phyloP scores from a whole-genome alignment of 2,888 invertebrate species.

The Tinea pellionella region DNA sequence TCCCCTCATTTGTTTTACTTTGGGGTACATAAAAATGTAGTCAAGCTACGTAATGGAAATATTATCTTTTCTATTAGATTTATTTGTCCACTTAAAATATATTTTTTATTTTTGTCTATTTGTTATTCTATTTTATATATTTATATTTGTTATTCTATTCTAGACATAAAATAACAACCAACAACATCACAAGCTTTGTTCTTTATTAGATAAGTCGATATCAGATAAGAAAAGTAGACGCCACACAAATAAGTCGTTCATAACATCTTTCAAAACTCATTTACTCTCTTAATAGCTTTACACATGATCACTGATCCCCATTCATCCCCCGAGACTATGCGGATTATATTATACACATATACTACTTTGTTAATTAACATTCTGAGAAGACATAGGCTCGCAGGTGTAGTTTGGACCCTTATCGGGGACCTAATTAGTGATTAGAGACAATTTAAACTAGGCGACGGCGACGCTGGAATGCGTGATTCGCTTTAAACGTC shows the following conservation, averaged over 20 bases:
- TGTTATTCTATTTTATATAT: too few species aligned
- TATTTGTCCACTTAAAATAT: too few species aligned
- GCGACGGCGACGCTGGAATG: conserved; percentile 19
- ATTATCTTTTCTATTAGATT: too few species aligned
- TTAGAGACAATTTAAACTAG: conserved; percentile 19
- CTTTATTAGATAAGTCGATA: background rate
- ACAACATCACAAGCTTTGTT: too few species aligned
- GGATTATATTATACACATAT: conserved; percentile 1
- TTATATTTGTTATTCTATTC: too few species aligned
- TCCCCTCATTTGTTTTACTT: background rate
- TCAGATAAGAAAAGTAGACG: background rate
- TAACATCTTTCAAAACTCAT: background rate
- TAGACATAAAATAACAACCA: too few species aligned
- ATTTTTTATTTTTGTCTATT: too few species aligned
- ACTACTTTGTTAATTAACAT: conserved; percentile 9
- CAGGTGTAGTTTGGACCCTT: conserved; percentile 1
- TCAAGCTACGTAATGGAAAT: background rate
- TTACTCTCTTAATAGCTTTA: background rate
- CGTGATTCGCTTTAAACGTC: conserved; percentile 18
- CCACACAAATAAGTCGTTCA: background rate
- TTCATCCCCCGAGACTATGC: background rate
- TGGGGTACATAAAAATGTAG: background rate
- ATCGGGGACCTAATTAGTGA: conserved; percentile 14
- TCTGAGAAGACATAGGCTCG: conserved; percentile 1
- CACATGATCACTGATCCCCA: conserved; percentile 1